Evolutionary conservation across 2,797 vertebrate species (phyloP).

Genomic region (Chiropotes sagulatus): DNA sequence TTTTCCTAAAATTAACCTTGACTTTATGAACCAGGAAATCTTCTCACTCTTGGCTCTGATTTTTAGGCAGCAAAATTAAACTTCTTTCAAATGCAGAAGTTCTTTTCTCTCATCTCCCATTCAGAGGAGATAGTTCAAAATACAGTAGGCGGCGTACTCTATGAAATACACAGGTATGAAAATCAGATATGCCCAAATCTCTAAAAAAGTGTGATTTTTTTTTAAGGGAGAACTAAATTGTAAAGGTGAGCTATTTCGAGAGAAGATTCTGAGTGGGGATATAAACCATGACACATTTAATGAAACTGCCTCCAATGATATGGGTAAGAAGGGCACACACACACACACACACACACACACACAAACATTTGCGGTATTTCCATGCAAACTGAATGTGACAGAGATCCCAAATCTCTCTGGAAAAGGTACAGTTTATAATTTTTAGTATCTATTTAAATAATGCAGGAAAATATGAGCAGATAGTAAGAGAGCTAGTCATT

Average conservation of each 20-base stretch:
- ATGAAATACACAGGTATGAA: constrained; percentile 66
- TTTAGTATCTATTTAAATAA: neutral
- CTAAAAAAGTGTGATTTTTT: constrained; percentile 10
- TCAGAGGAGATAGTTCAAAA: constrained; percentile 57
- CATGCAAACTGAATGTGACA: constrained; percentile 22
- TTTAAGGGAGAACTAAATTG: constrained; percentile 52
- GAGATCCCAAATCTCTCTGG: neutral
- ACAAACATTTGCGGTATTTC: constrained; percentile 7
- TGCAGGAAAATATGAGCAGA: neutral
- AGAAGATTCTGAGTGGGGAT: constrained; percentile 43
- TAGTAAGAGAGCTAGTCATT: neutral
- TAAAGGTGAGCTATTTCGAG: constrained; percentile 39
- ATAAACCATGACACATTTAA: constrained; percentile 35
- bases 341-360: no score
- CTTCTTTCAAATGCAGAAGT: constrained; percentile 54
- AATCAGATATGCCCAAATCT: constrained; percentile 65
- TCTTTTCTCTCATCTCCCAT: constrained; percentile 57
- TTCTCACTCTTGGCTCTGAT: constrained; percentile 50
- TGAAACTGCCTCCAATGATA: constrained; percentile 56
- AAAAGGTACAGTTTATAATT: neutral
- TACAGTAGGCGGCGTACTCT: constrained; percentile 21
- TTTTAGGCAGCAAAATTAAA: constrained; percentile 68
- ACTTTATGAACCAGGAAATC: constrained; percentile 63
- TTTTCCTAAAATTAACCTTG: constrained; percentile 66
- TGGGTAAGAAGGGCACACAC: constrained; percentile 4